Conservation (phyloP, 1,140 invertebrate genomes). For the Calycopis cecrops region DNA sequence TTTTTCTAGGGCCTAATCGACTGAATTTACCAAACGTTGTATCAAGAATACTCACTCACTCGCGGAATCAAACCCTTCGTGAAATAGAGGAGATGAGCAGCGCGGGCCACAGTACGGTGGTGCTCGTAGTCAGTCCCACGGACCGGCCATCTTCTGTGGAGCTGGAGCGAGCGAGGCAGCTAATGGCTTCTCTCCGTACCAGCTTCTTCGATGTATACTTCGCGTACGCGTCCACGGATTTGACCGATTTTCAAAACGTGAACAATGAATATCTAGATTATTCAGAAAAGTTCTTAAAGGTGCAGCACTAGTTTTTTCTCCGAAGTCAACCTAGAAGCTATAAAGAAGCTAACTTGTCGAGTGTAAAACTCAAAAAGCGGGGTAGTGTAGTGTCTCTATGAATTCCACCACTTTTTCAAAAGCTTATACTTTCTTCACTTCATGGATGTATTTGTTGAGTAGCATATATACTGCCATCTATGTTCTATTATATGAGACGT, state of each 20-base stretch:
- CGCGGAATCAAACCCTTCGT: constrained; percentile 44
- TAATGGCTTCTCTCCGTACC: constrained; percentile 53
- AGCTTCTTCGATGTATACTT: constrained; percentile 66
- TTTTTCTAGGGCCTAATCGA: constrained; percentile 62
- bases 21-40: constrained; percentile 61
- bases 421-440: no score
- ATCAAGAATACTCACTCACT: constrained; percentile 49
- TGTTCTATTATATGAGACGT: no score
- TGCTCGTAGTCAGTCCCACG: constrained; percentile 58
- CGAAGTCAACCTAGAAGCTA: no score
- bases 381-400: no score
- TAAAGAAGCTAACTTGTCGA: no score
- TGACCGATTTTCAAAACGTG: constrained; percentile 52
- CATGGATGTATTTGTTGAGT: no score
- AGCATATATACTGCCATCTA: no score
- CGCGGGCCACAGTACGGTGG: constrained; percentile 52
- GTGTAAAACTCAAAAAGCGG: no score
- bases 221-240: constrained; percentile 49
- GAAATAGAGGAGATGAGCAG: constrained; percentile 39
- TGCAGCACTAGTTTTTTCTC: no score
- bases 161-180: constrained; percentile 43
- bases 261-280: constrained; percentile 62
- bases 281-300: constrained; percentile 59
- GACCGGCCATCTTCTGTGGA: constrained; percentile 51
- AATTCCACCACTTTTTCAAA: no score